Evolutionary conservation across 2,797 vertebrate species (phyloP), one percentile per base, ranked within the genome.

Genomic region (Heteromormyrus szaboi): DNA sequence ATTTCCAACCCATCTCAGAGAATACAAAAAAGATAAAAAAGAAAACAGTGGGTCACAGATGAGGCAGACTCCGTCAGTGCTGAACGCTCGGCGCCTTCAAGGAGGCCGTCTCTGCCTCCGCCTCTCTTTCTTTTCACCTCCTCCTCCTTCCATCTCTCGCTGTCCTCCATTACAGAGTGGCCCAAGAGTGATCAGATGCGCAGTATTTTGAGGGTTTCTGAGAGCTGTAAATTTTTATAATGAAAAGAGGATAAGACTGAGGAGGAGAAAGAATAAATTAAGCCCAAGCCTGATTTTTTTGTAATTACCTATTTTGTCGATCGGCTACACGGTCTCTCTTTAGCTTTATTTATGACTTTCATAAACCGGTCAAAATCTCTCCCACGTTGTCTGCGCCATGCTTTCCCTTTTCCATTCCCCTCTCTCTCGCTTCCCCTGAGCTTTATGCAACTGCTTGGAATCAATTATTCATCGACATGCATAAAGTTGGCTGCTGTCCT

Each of bases 401-500:
- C 79, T 48, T 44, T 85, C 72, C 56, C 7, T 56, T 56, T 89
- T 87, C 29, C 91, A 88, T 88, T 53, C 33, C 14, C 46, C 85
- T 41, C 85, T 83, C 46, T 22, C 56, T 62, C 22, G 0, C 65
- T 91, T 94, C 93, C 92, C 93, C 93, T 92, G 94, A 95, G 94
- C 92, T 91, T 93, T 93, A 92, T 93, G 94, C 95, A 93, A 94
- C 92, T 94, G 94, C 93, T 92, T 88, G 25, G 48, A 88, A 91
- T 96, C 94, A 95, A 96, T 96, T 95, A 96, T 96, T 95, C 92
- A 96, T 94, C 50, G 33, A 79, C 93, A 96, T 96, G 92, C 95
- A 95, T 96, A 95, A 96, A 96, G 96, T 94, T 92, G 90, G 88
- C n/a, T 68, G 89, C 91, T 95, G 93, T 92, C 94, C 94, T 94